Conservation (phyloP, 2,888 invertebrate species). For the Beris chalybata region DNA sequence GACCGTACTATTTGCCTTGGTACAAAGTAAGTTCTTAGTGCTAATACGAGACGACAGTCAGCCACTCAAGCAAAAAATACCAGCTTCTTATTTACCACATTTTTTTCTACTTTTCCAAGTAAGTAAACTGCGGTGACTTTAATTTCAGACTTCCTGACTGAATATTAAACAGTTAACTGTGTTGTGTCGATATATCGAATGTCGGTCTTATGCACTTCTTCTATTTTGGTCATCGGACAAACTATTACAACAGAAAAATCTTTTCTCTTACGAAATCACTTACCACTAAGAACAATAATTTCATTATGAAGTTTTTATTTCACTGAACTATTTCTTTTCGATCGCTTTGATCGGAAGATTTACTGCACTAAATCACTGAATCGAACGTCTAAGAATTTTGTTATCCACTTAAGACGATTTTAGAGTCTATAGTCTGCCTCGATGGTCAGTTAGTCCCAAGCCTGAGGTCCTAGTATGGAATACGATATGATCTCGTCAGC, state of each 20-base stretch:
- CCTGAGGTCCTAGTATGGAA: neutral
- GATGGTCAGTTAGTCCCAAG: conserved; percentile 1
- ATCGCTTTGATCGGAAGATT: neutral
- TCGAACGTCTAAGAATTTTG: neutral
- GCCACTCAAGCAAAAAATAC: neutral
- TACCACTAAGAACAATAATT: conserved; percentile 35
- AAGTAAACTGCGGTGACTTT: conserved; percentile 7
- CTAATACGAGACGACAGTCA: too few relatives aligned
- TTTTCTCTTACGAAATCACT: conserved; percentile 17
- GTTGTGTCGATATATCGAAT: too few relatives aligned
- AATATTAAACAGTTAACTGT: conserved; percentile 22
- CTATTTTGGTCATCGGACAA: too few relatives aligned
- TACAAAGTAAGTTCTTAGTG: neutral
- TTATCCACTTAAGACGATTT: conserved; percentile 6
- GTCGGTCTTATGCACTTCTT: too few relatives aligned
- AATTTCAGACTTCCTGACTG: conserved; percentile 11
- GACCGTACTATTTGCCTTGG: conserved; percentile 19
- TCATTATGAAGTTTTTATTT: conserved; percentile 20
- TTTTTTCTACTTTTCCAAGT: conserved; percentile 4
- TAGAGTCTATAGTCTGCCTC: neutral
- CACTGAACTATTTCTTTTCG: conserved; percentile 10
- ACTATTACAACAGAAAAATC: too few relatives aligned
- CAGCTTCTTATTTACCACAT: conserved; percentile 18
- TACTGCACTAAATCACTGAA: conserved; percentile 4
- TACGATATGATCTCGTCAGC: conserved; percentile 50